Percentiles rank a stretch among this genome's conserved stretches.
phyloP scores from a whole-genome alignment of 2,113 vertebrate genomes.

The Bujurquina vittata region DNA sequence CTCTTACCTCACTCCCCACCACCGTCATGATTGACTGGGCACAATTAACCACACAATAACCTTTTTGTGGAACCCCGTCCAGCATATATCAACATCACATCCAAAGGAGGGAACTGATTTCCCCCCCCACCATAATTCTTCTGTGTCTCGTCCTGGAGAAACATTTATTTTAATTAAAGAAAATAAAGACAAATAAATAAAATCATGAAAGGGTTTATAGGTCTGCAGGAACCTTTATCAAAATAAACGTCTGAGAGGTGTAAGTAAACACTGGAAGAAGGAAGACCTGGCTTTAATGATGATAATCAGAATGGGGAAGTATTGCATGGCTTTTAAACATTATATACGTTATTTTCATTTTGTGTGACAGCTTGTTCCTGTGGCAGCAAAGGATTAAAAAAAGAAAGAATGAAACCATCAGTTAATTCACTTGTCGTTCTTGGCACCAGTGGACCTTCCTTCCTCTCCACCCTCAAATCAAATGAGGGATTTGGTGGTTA shows the following conservation, averaged over 20 bases:
- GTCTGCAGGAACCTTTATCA: slow-evolving; percentile 7
- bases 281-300: slow-evolving; percentile 21
- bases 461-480: slow-evolving; percentile 49
- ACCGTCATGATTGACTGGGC: slow-evolving; percentile 67
- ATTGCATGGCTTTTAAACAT: slow-evolving; percentile 37
- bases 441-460: slow-evolving; percentile 53
- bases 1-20: slow-evolving; percentile 54
- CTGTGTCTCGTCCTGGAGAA: background rate
- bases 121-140: background rate
- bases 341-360: slow-evolving; percentile 55
- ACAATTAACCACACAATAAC: slow-evolving; percentile 74
- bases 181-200: slow-evolving; percentile 42
- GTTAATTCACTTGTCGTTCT: slow-evolving; percentile 59
- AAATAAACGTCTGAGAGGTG: slow-evolving; percentile 35
- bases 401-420: slow-evolving; percentile 30
- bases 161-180: slow-evolving; percentile 55
- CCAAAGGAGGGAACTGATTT: slow-evolving; percentile 17
- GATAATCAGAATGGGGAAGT: slow-evolving; percentile 43
- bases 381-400: slow-evolving; percentile 31
- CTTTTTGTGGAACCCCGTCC: slow-evolving; percentile 68
- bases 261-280: slow-evolving; percentile 42
- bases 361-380: slow-evolving; percentile 41
- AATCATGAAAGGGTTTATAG: background rate
- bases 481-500: slow-evolving; percentile 58
- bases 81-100: slow-evolving; percentile 65